Percentiles rank a stretch among this genome's conserved stretches.
Conservation (phyloP, 2,888 invertebrate species). For the Leptodirus hochenwartii region DNA sequence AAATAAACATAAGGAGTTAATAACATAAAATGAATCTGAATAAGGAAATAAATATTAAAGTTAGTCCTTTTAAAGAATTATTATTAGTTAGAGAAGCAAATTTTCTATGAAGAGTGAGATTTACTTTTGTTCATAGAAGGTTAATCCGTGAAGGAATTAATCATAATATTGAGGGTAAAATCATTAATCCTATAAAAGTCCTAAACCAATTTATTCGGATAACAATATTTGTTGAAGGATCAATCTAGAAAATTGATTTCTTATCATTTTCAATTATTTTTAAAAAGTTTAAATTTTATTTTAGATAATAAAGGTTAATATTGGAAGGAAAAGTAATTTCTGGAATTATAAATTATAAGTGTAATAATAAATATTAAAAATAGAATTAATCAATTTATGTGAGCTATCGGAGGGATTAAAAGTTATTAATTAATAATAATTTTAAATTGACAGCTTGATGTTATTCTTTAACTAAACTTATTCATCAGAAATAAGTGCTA, state of each 20-base stretch:
- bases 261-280: constrained; percentile 42
- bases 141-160: constrained; percentile 33
- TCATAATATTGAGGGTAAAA: constrained; percentile 36
- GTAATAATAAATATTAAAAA: constrained; percentile 25
- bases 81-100: too few species aligned
- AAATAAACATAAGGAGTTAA: constrained; percentile 50
- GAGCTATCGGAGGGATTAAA: constrained; percentile 52
- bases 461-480: constrained; percentile 36
- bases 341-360: constrained; percentile 32
- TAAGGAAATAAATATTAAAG: constrained; percentile 36
- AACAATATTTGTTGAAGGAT: constrained; percentile 35
- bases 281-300: constrained; percentile 15
- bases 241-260: constrained; percentile 43
- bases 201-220: constrained; percentile 41
- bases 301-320: constrained; percentile 16
- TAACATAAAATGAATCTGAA: constrained; percentile 42
- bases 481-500: constrained; percentile 43
- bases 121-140: constrained; percentile 31
- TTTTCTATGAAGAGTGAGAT: constrained; percentile 32
- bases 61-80: constrained; percentile 27
- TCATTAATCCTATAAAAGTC: constrained; percentile 30
- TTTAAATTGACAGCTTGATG: constrained; percentile 50
- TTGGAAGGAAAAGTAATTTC: constrained; percentile 33
- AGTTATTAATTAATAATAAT: constrained; percentile 38
- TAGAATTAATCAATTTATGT: constrained; percentile 33